These are phyloP conservation scores for Eurois occulta DNA, from an alignment of 2,888 invertebrate genomes.

Conservation along the genomic window DNA sequence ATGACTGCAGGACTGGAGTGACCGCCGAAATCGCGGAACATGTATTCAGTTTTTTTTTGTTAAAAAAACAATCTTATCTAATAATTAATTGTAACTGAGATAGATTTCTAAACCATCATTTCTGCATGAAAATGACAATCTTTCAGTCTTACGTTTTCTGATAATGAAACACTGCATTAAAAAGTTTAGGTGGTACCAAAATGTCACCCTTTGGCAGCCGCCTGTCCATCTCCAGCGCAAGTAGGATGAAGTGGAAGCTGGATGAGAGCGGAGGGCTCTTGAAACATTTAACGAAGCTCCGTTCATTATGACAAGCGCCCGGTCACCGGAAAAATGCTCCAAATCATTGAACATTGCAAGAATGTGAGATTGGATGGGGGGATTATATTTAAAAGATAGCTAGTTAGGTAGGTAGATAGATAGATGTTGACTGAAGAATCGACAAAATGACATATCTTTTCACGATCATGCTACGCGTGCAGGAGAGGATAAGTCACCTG, in stretches of 20 bases:
- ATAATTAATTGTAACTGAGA: not conserved
- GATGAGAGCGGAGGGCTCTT: constrained; percentile 59
- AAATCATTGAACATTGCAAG: constrained; percentile 12
- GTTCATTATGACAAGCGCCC: constrained; percentile 46
- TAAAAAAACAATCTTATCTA: not conserved
- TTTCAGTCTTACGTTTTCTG: not conserved
- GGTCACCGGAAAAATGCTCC: constrained; percentile 39
- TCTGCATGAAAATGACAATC: not conserved
- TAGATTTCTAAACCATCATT: not conserved
- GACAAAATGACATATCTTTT: too few species aligned
- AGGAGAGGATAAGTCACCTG: too few species aligned
- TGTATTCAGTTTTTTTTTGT: too few species aligned
- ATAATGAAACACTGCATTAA: not conserved
- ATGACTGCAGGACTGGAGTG: too few species aligned
- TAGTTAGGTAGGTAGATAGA: too few species aligned
- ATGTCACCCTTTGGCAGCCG: constrained; percentile 42
- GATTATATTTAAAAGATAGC: not conserved
- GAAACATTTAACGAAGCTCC: constrained; percentile 74
- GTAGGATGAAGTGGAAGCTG: constrained; percentile 25
- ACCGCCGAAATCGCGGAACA: too few species aligned
- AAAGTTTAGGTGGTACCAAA: not conserved
- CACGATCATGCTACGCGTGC: too few species aligned
- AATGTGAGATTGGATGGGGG: constrained; percentile 3
- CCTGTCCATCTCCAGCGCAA: constrained; percentile 45
- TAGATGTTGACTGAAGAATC: too few species aligned